phyloP scores from a whole-genome alignment of 1,140 invertebrate genomes.

The Pseudomyrmex flavicornis region DNA sequence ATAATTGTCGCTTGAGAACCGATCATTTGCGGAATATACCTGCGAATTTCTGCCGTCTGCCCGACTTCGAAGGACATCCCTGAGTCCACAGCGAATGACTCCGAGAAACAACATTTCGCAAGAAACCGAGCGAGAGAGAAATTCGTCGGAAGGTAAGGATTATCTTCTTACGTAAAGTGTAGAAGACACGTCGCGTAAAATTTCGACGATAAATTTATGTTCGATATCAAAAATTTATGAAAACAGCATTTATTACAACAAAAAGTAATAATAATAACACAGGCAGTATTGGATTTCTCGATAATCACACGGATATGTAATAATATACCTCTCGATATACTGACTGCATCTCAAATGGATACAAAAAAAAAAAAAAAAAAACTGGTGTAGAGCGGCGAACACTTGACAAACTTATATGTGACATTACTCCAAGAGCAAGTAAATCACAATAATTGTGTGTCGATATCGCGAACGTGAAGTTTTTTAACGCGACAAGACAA shows the following conservation, averaged over 20 bases:
- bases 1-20: slow-evolving; percentile 67
- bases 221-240: background rate
- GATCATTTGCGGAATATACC: slow-evolving; percentile 47
- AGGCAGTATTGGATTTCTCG: background rate
- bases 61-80: slow-evolving; percentile 25
- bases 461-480: background rate
- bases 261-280: background rate
- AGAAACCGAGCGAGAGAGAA: background rate
- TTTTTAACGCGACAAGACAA: slow-evolving; percentile 1
- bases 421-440: slow-evolving; percentile 13
- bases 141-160: slow-evolving; percentile 42
- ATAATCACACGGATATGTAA: slow-evolving; percentile 17
- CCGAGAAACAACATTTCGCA: slow-evolving; percentile 35
- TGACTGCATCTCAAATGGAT: background rate
- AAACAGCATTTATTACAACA: background rate
- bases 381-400: no score
- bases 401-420: background rate
- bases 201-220: background rate
- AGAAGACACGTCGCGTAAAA: background rate
- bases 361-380: background rate
- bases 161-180: background rate
- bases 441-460: slow-evolving; percentile 44
- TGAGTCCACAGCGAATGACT: slow-evolving; percentile 17
- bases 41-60: slow-evolving; percentile 22
- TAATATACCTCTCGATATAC: background rate